Base-by-base conservation (phyloP, 2,888 invertebrate species). In the Argyra leucocephala region DNA sequence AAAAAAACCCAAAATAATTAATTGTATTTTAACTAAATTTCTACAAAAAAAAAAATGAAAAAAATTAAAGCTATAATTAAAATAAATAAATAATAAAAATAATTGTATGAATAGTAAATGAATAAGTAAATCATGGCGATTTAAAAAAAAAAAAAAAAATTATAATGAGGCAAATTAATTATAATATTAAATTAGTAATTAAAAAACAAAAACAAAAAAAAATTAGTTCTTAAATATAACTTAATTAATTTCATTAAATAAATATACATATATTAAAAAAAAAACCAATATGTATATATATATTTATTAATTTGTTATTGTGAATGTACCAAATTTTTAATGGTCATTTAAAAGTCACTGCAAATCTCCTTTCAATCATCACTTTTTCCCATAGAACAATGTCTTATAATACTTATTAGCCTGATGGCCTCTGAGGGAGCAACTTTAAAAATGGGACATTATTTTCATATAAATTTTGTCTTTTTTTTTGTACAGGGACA, bases 211-310 rank as follows among this genome's bases (percentile, higher is more conserved):
- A 31, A 6, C 1, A 31, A 48, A 48, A 48, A 48, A 48, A 48
- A 48, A 48, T 48, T 48, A 48, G 48, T n/a, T 9, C 48, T 12
- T 48, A 48, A 48, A 48, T 48, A 48, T 48, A 48, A 48, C n/a
- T 48, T 48, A 48, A 31, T 31, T 31, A 48, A 48, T 48, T 48
- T 48, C 48, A 48, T 48, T 48, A 48, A 48, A 48, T n/a, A n/a
- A 15, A 48, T 5, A 48, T 18, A 48, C 5, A 18, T 37, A 48
- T 10, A 31, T 10, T 10, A 2, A 31, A 31, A 31, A 31, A 31
- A 31, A 31, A 31, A 31, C 5, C 48, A 18, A 31, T 10, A 15
- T 18, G 18, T 18, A 48, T 18, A 48, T n/a, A 48, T 48, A 48
- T 48, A 48, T 48, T 9, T 37, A 37, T 15, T 7, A 31, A 31